Conservation (phyloP, 1,140 invertebrate species). For the Dreissena polymorpha region DNA sequence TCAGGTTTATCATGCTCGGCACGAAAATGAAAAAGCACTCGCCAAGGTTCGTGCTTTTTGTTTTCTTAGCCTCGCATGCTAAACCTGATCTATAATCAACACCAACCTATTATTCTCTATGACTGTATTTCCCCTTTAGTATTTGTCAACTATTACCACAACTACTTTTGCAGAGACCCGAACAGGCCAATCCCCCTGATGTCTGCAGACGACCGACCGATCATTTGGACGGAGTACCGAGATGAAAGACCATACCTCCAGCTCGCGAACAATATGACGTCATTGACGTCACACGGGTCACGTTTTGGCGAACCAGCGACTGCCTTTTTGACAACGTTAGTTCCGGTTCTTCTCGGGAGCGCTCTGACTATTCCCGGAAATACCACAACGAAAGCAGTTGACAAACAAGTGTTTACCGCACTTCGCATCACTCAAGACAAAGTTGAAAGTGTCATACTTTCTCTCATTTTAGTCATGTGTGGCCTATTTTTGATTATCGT, state of each 20-base stretch:
- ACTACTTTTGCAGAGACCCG: constrained; percentile 20
- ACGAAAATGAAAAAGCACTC: too few species aligned
- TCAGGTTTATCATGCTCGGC: too few species aligned
- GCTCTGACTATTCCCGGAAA: neutral
- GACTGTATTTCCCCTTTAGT: too few species aligned
- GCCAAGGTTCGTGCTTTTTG: too few species aligned
- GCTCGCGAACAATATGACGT: constrained; percentile 24
- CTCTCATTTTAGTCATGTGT: constrained; percentile 4
- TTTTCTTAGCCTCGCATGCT: too few species aligned
- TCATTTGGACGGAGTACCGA: constrained; percentile 24
- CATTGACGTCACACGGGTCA: neutral
- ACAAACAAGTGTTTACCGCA: constrained; percentile 1
- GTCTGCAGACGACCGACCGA: neutral
- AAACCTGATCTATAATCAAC: too few species aligned
- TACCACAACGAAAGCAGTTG: neutral
- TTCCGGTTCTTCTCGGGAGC: constrained; percentile 26
- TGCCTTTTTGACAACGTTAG: constrained; percentile 35
- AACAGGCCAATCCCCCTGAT: constrained; percentile 13
- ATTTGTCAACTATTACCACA: too few species aligned
- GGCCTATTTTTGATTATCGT: constrained; percentile 23
- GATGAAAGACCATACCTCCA: constrained; percentile 17
- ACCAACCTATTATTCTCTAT: too few species aligned
- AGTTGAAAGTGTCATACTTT: constrained; percentile 26
- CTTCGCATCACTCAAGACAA: constrained; percentile 10
- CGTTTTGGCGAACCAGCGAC: constrained; percentile 40